Base-by-base conservation (phyloP, 2,888 invertebrate species). In the Microplitis manilae region DNA sequence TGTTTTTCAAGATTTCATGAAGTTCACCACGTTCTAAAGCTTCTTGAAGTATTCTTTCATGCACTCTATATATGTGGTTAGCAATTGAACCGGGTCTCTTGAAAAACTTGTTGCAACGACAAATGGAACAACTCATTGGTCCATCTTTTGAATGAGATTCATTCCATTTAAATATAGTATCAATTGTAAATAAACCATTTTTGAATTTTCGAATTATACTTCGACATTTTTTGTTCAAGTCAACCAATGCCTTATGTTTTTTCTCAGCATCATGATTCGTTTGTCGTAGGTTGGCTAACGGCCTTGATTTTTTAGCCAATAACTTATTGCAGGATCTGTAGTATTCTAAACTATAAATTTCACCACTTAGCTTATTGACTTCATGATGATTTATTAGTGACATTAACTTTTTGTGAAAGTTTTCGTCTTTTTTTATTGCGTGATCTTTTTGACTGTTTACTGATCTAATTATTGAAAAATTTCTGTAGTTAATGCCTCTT, bases 131-230 rank as follows among this genome's bases (percentile, higher is more conserved):
- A 38, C 13, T 65, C 65, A 65, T 65, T 30, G 65, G 65, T 9
- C 65, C 65, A 65, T 65, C 65, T 38, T 30, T 30, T 2, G 65
- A 65, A 30, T 9, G 8, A 38, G 13, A 38, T 30, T 65, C 65
- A 30, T 65, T 65, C 65, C 65, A 65, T 65, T 65, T 65, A 20
- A 65, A 65, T 8, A 65, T 13, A 65, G 65, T 65, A 38, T 65
- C 65, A 30, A 65, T 65, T 30, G 65, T 65, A 2, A 65, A 65
- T 65, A 38, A 38, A 13, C 65, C 65, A 65, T 65, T 65, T 30
- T 65, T 65, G 13, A 65, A 65, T 30, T 65, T 65, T 7, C 65
- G 65, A 8, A 65, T 65, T 7, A 65, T 65, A 30, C 65, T 65
- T 38, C 65, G 65, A 8, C 65, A 65, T 6, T 30, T 65, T 30